Percentiles rank a stretch among this genome's conserved stretches.
These are phyloP conservation scores for Somateria mollissima DNA, from an alignment of 2,797 vertebrate species.

Conservation along the genomic window DNA sequence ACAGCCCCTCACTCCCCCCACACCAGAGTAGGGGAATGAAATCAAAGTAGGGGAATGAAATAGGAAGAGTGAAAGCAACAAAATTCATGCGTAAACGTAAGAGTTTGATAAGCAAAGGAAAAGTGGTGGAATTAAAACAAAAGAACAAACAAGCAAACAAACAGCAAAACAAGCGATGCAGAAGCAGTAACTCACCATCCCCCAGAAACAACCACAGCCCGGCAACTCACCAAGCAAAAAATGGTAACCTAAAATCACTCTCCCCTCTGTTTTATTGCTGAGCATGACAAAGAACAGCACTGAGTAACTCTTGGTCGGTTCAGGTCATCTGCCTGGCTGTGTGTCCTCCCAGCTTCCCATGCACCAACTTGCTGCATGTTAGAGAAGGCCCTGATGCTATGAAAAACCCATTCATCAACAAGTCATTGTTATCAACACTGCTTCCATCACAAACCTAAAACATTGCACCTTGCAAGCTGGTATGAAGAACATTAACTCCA, in stretches of 20 bases:
- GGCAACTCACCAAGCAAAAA: not conserved
- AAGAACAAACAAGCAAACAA: too few relatives aligned
- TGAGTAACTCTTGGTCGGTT: not conserved
- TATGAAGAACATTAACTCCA: not conserved
- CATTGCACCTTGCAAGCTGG: not conserved
- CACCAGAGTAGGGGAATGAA: not conserved
- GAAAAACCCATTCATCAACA: not conserved
- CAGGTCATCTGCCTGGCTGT: not conserved
- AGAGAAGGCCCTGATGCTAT: not conserved
- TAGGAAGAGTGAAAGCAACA: not conserved
- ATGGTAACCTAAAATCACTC: not conserved
- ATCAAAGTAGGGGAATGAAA: not conserved
- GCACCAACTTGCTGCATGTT: rapidly evolving
- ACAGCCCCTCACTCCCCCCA: not conserved
- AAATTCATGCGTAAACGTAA: not conserved
- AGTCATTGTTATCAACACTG: not conserved
- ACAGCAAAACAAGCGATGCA: rapidly evolving
- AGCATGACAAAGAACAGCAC: rapidly evolving
- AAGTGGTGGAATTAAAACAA: not conserved
- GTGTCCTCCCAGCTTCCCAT: not conserved
- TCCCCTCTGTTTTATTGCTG: not conserved
- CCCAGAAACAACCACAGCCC: not conserved
- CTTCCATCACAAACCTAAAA: not conserved
- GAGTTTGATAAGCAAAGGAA: not conserved
- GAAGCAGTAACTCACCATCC: not conserved